Base-by-base conservation (phyloP, 2,797 vertebrate species). In the Alauda arvensis region DNA sequence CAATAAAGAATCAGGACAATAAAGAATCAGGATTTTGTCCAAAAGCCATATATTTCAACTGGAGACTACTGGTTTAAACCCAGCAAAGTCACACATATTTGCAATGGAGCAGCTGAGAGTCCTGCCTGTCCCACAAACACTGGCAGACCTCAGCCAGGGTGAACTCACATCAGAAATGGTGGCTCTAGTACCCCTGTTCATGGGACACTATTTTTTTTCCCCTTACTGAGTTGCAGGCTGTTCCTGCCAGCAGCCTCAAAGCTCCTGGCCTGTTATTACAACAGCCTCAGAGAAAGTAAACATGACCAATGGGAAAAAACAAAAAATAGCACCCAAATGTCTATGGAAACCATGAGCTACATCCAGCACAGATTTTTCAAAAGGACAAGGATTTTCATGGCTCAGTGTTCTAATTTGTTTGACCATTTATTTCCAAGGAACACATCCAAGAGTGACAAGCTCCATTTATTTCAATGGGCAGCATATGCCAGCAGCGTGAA, bases 391-490 rank as follows among this genome's bases (percentile, higher is more conserved):
- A 90, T 94, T 94, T 91, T 89, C 91, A 91, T 84, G 87, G 91
- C 93, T 92, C 94, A 90, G 93, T 0, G 31, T 95, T 93, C 89
- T 94, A 91, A 95, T 95, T 95, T 94, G 91, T 88, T 90, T 95
- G 94, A 92, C 91, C 71, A 6, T 94, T 95, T 94, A 89, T 95
- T 95, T 95, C 83, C 91, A 84, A 93, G 89, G 89, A 95, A 89
- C 94, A 91, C 85, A 90, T 95, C 91, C 91, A 91, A 92, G 87
- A 95, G 90, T 94, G 94, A 93, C 93, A 95, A 95, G 93, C 93
- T 93, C 91, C 93, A 93, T 95, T 94, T 94, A 93, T 95, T 95
- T 94, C 94, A 94, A 93, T 92, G 93, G 88, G 87, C 85, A 93
- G 85, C 94, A 94, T 91, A 95, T 87, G 87, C 94, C 93, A 94